phyloP scores from a whole-genome alignment of 2,797 vertebrate species.

The Salarias fasciatus region DNA sequence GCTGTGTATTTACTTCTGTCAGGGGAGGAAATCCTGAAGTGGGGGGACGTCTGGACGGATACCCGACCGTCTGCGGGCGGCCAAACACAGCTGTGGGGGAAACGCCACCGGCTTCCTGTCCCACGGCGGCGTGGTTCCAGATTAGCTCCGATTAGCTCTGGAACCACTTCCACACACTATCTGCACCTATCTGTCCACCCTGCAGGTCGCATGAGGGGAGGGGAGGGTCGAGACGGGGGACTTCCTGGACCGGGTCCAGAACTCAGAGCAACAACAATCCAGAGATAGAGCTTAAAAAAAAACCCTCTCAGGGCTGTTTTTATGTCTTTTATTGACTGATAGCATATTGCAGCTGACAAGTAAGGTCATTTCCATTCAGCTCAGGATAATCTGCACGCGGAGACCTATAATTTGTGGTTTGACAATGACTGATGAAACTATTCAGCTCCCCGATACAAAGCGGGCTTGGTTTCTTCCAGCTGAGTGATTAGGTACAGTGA shows the following conservation, averaged over 20 bases:
- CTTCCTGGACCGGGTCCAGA: conserved; percentile 34
- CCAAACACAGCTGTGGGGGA: conserved; percentile 38
- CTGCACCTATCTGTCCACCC: conserved; percentile 44
- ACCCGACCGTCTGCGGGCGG: conserved; percentile 25
- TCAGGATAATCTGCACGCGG: conserved; percentile 7
- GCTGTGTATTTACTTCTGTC: conserved; percentile 4
- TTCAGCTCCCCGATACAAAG: not conserved
- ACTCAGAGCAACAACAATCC: conserved; percentile 16
- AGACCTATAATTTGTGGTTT: conserved; percentile 1
- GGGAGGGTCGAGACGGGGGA: conserved; percentile 40
- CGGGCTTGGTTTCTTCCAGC: not conserved
- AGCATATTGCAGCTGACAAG: not conserved
- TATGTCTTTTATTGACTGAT: not conserved
- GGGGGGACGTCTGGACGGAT: not conserved
- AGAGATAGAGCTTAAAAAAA: not conserved
- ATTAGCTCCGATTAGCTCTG: conserved; percentile 44
- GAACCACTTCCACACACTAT: conserved; percentile 37
- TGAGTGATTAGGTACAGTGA: not conserved
- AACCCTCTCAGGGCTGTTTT: not conserved
- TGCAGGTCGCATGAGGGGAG: conserved; percentile 31
- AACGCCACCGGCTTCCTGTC: conserved; percentile 62
- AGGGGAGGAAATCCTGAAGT: conserved; percentile 13
- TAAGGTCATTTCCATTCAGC: not conserved
- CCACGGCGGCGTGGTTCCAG: conserved; percentile 48
- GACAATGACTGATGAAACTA: not conserved